phyloP scores from a whole-genome alignment of 2,888 invertebrate genomes.

The Synanthedon vespiformis region DNA sequence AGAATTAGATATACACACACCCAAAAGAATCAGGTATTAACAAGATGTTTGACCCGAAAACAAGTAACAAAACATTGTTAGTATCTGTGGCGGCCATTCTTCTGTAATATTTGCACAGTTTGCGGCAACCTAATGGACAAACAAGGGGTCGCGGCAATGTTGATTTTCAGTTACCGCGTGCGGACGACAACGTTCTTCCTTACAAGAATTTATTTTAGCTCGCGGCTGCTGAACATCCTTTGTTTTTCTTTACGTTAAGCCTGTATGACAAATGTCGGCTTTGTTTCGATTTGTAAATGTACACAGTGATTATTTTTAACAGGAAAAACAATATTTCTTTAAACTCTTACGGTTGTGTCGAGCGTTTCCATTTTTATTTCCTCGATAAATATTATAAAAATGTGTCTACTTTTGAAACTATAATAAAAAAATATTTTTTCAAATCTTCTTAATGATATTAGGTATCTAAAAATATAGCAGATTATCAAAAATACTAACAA shows the following conservation, averaged over 20 bases:
- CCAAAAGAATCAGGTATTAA: not conserved
- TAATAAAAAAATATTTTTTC: too few relatives aligned
- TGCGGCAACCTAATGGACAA: conserved; percentile 65
- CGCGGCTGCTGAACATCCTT: conserved; percentile 16
- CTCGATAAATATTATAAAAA: too few relatives aligned
- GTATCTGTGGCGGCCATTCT: conserved; percentile 18
- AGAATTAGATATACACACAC: too few relatives aligned
- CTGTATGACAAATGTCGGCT: conserved; percentile 9
- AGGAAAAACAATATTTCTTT: conserved; percentile 1
- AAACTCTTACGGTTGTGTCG: conserved; percentile 4
- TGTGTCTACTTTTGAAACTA: too few relatives aligned
- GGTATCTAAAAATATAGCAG: too few relatives aligned
- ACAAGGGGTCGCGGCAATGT: conserved; percentile 56
- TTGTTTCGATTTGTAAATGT: conserved; percentile 2
- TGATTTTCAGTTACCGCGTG: conserved; percentile 60
- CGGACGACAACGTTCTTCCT: conserved; percentile 42
- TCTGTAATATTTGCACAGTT: conserved; percentile 46
- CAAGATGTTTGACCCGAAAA: not conserved
- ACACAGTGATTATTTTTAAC: not conserved
- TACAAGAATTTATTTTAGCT: conserved; percentile 54
- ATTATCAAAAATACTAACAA: too few relatives aligned
- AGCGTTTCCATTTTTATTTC: too few relatives aligned
- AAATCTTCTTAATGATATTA: too few relatives aligned
- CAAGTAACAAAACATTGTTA: conserved; percentile 7
- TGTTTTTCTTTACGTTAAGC: conserved; percentile 15